These are phyloP conservation scores for Phrynosoma blainvillii DNA, from an alignment of 2,113 vertebrate species.

Conservation along the genomic window DNA sequence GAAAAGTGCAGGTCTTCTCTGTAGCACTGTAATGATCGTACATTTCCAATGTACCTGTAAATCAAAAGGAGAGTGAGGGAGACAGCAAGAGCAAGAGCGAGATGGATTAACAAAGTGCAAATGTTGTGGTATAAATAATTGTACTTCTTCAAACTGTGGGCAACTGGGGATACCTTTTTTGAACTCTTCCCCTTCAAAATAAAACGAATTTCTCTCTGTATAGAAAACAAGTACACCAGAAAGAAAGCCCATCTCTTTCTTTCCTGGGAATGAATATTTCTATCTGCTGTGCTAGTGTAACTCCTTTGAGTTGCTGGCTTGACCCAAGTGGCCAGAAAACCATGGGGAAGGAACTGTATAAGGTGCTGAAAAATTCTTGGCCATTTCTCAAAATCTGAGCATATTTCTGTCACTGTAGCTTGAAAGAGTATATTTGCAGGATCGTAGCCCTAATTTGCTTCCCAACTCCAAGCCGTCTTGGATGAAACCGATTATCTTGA, in stretches of 20 bases:
- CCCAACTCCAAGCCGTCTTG: too few relatives aligned
- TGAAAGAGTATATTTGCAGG: too few relatives aligned
- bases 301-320: too few relatives aligned
- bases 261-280: background rate
- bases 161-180: background rate
- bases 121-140: background rate
- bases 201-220: background rate
- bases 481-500: too few relatives aligned
- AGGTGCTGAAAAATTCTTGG: background rate
- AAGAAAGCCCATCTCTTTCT: background rate
- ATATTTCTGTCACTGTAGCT: background rate
- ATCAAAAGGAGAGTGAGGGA: background rate
- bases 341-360: too few relatives aligned
- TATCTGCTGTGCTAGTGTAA: background rate
- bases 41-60: background rate
- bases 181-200: background rate
- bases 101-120: background rate
- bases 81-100: too few relatives aligned
- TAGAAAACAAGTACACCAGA: background rate
- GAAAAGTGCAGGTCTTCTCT: background rate
- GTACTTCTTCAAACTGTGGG: background rate
- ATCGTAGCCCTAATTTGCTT: too few relatives aligned
- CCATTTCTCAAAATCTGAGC: background rate
- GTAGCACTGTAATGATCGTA: background rate
- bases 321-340: too few relatives aligned